Evolutionary conservation across 2,888 invertebrate genomes (phyloP), one percentile per base, ranked within the genome.

Genomic region (Lamellibrachia columna): DNA sequence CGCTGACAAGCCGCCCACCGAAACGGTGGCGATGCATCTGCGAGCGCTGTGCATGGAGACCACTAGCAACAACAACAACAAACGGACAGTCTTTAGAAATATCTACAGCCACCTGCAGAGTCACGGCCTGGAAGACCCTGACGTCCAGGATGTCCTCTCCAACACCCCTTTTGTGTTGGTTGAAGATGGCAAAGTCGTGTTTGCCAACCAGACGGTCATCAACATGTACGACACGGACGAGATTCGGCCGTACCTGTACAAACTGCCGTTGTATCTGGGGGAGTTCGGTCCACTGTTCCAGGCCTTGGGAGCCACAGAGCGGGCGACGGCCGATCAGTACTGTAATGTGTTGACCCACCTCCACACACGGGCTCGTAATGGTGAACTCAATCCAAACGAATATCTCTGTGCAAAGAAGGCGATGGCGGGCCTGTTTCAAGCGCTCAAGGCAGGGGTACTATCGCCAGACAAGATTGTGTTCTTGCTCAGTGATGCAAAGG

Each of bases 171-270:
- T 93, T 53, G 91, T 94, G 28, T 90, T 94, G 28, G 93, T 94
- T 2, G 93, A 93, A 4, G 93, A 93, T 55, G 93, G 93, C 52
- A 90, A 53, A 3, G 75, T 94, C 53, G 94, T 94, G n/a, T 55
- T 91, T 53, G 93, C 95, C 40, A 93, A 91, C 2, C 92, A 93
- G 28, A 94, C 95, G 11, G 94, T 94, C 11, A 90, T 93, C 2
- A 92, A 93, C 60, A 91, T 94, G 90, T 92, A 92, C 40, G 93
- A 93, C n/a, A n/a, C n/a, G 22, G 94, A 95, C 53, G 94, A 94
- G 91, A 94, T 95, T n/a, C 92, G 91, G 28, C 95, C 94, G 0
- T 95, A 94, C 92, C 92, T 95, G 28, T 94, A 93, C 92, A 93
- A 93, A 91, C 92, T 94, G 22, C 95, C 95, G 9, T 2, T 90